phyloP scores from a whole-genome alignment of 2,113 vertebrate genomes.

The Andinoacara biseriatus region DNA sequence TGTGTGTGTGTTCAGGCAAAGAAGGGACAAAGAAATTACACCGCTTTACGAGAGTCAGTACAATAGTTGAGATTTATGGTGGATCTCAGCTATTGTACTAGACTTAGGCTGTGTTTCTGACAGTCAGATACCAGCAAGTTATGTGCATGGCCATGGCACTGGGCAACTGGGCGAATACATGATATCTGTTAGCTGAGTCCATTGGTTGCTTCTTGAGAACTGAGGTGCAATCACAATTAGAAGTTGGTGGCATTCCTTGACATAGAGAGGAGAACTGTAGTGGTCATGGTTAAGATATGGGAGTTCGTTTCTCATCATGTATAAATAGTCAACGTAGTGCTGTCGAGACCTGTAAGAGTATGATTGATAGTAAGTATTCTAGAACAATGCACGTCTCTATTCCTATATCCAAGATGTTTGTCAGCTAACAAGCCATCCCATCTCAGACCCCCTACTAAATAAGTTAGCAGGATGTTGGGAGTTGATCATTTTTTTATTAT shows the following conservation, averaged over 20 bases:
- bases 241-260: background rate
- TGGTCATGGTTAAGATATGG: background rate
- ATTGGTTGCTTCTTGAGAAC: background rate
- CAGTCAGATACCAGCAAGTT: background rate
- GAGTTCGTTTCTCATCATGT: background rate
- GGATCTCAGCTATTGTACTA: background rate
- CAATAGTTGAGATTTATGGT: background rate
- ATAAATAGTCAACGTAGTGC: background rate
- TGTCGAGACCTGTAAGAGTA: background rate
- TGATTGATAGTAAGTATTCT: accelerated
- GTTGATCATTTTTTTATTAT: background rate
- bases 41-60: background rate
- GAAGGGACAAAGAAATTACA: background rate
- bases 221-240: background rate
- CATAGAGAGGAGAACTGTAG: background rate
- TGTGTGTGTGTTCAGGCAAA: background rate
- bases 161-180: background rate
- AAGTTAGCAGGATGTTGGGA: background rate
- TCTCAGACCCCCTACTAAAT: accelerated
- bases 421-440: background rate
- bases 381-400: background rate
- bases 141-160: background rate
- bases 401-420: background rate
- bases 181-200: background rate
- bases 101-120: background rate